Percentiles rank a stretch among this genome's conserved stretches.
These are phyloP conservation scores for Papilio glaucus DNA, from an alignment of 1,140 invertebrate genomes.

Conservation along the genomic window DNA sequence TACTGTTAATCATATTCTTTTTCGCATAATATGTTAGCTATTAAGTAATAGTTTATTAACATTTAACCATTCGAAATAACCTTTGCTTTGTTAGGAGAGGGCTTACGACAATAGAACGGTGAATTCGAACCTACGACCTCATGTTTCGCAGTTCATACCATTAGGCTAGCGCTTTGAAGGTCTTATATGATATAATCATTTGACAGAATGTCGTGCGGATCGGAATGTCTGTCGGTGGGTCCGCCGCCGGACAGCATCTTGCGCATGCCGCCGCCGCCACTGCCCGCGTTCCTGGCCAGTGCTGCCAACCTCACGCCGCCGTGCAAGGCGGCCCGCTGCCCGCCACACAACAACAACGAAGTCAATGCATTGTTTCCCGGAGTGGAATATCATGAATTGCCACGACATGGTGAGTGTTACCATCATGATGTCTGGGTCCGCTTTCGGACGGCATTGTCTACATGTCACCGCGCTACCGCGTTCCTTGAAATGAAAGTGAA, in stretches of 20 bases:
- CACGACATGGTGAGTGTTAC: conserved; percentile 87
- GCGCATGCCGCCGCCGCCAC: conserved; percentile 91
- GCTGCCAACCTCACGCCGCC: conserved; percentile 84
- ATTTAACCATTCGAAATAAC: too few species aligned
- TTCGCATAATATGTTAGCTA: too few species aligned
- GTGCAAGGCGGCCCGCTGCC: conserved; percentile 83
- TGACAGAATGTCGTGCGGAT: conserved; percentile 73
- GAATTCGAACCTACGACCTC: too few species aligned
- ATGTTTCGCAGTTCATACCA: too few species aligned
- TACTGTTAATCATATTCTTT: too few species aligned
- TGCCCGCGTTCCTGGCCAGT: conserved; percentile 87
- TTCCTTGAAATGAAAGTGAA: background rate
- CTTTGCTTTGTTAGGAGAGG: too few species aligned
- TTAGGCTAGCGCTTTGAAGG: too few species aligned
- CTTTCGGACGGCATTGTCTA: too few species aligned
- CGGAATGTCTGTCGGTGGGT: conserved; percentile 88
- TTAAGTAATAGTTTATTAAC: too few species aligned
- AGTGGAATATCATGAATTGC: conserved; percentile 89
- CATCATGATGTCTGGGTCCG: too few species aligned
- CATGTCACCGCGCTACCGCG: too few species aligned
- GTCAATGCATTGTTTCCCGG: conserved; percentile 82
- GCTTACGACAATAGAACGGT: too few species aligned
- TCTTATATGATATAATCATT: conserved; percentile 7
- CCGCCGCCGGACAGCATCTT: conserved; percentile 92
- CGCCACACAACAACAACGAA: conserved; percentile 77